Conservation (phyloP, 2,888 invertebrate genomes). For the Diaperis boleti region DNA sequence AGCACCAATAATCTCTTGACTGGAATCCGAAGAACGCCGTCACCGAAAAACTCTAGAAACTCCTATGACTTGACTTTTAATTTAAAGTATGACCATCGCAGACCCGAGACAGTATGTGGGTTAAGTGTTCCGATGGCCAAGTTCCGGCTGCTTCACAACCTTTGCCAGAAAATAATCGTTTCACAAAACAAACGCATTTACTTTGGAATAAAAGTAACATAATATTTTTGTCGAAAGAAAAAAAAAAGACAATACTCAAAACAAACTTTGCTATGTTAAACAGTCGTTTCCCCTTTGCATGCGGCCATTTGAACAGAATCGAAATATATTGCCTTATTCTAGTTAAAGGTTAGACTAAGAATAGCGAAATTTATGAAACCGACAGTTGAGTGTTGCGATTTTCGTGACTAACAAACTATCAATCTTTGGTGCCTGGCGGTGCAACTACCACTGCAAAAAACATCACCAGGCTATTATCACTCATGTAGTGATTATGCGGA, state of each 20-base stretch:
- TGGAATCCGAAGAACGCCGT: too few species aligned
- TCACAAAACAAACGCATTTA: too few species aligned
- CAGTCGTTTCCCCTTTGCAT: slow-evolving; percentile 9
- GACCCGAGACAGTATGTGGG: too few species aligned
- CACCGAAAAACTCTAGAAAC: too few species aligned
- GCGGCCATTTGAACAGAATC: slow-evolving; percentile 18
- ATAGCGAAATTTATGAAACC: not conserved
- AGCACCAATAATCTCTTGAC: too few species aligned
- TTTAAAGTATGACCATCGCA: too few species aligned
- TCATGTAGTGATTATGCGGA: not conserved
- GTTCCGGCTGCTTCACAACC: too few species aligned
- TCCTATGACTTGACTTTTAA: too few species aligned
- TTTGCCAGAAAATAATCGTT: too few species aligned
- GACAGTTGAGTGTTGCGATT: slow-evolving; percentile 10
- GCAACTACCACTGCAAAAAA: slow-evolving; percentile 6
- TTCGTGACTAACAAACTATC: slow-evolving; percentile 12
- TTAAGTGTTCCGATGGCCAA: too few species aligned
- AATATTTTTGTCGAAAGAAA: too few species aligned
- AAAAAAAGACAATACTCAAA: slow-evolving; percentile 4
- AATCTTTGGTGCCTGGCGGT: slow-evolving; percentile 18
- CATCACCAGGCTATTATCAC: slow-evolving; percentile 11
- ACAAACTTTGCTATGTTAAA: slow-evolving; percentile 7
- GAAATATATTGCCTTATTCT: slow-evolving; percentile 24
- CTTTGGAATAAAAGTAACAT: too few species aligned
- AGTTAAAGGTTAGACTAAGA: slow-evolving; percentile 22